Evolutionary conservation across 1,140 invertebrate genomes (phyloP).

Genomic region (Brachionus manjavacas): DNA sequence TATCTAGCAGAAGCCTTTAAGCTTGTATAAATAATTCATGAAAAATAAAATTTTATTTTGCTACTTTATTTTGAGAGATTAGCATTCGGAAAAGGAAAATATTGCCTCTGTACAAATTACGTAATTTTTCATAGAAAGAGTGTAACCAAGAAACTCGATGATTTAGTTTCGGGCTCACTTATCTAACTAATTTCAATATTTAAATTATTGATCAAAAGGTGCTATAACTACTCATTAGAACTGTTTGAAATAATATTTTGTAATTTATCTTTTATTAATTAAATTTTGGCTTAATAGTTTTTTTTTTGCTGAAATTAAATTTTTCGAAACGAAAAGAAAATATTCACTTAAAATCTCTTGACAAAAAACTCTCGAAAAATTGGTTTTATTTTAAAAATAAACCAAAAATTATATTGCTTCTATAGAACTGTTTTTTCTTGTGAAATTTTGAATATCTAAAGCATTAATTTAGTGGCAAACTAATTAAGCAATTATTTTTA

Average conservation of each 20-base stretch:
- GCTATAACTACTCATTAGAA: not conserved
- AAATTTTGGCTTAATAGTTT: not conserved
- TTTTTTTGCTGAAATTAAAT: not conserved
- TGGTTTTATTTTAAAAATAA: not conserved
- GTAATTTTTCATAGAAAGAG: not conserved
- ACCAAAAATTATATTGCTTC: not conserved
- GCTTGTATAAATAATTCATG: not conserved
- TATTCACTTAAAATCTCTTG: not conserved
- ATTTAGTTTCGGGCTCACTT: not conserved
- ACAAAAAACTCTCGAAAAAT: not conserved
- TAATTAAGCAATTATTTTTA: not conserved
- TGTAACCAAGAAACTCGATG: not conserved
- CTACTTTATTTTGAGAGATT: not conserved
- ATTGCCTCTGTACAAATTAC: not conserved
- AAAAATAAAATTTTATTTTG: not conserved
- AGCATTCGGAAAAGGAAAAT: not conserved
- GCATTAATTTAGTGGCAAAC: not conserved
- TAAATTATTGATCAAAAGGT: not conserved
- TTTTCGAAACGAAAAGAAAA: not conserved
- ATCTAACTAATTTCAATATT: not conserved
- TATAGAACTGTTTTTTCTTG: not conserved
- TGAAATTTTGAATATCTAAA: not conserved
- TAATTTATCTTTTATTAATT: not conserved
- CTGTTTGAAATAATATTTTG: not conserved
- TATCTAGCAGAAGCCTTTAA: not conserved